A percentile compares a stretch with the other conserved stretches of the same genome.
phyloP scores from a whole-genome alignment of 2,888 invertebrate species.

The Rhorus exstirpatorius region DNA sequence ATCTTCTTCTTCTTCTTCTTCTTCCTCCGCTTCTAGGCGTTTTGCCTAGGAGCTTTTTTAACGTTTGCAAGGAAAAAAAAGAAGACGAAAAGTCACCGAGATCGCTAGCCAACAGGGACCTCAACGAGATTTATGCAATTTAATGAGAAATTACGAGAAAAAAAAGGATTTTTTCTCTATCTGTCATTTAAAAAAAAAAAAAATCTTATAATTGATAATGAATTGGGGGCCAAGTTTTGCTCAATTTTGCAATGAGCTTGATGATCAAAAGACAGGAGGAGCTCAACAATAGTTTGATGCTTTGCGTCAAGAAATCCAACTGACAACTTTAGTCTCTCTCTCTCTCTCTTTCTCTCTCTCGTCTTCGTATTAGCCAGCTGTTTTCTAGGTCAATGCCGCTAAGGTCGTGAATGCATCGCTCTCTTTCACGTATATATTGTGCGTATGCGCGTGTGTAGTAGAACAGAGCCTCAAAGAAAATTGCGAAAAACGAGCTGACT shows the following conservation, averaged over 20 bases:
- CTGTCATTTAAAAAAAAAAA: too few species aligned
- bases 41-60: constrained; percentile 27
- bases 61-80: neutral
- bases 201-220: constrained; percentile 61
- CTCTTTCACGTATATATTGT: constrained; percentile 1
- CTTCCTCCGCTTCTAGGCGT: constrained; percentile 22
- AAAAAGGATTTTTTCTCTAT: neutral
- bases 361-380: constrained; percentile 59
- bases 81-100: neutral
- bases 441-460: too few species aligned
- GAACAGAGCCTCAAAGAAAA: constrained; percentile 12
- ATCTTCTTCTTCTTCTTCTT: constrained; percentile 47
- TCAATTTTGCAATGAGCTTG: constrained; percentile 30
- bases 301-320: constrained; percentile 64
- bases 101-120: neutral
- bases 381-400: constrained; percentile 79
- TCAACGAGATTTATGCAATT: too few species aligned
- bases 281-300: constrained; percentile 39
- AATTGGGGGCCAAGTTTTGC: constrained; percentile 14
- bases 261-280: constrained; percentile 28
- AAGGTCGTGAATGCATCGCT: constrained; percentile 55
- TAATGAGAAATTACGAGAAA: constrained; percentile 5
- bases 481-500: constrained; percentile 23
- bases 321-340: constrained; percentile 62
- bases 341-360: constrained; percentile 64